Evolutionary conservation across 2,888 invertebrate species (phyloP).

Genomic region (Vesta saturnalis): DNA sequence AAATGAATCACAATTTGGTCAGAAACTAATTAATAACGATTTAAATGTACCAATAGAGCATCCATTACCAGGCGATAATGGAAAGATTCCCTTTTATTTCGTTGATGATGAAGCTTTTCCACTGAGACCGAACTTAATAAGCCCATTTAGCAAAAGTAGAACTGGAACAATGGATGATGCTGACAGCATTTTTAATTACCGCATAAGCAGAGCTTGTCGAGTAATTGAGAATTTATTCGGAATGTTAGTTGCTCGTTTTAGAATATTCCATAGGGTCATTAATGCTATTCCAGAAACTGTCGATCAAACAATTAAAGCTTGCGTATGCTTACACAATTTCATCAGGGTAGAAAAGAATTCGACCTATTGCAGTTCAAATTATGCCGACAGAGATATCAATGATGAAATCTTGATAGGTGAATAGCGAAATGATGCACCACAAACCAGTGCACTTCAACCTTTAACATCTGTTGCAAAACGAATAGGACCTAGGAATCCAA

Average conservation of each 20-base stretch:
- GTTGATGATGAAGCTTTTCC: constrained; percentile 34
- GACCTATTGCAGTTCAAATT: neutral
- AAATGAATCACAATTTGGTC: constrained; percentile 34
- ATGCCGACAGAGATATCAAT: constrained; percentile 2
- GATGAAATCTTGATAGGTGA: neutral
- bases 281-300: neutral
- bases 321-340: neutral
- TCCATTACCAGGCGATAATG: constrained; percentile 43
- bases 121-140: constrained; percentile 26
- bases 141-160: constrained; percentile 30
- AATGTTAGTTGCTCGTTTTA: constrained; percentile 35
- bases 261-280: constrained; percentile 29
- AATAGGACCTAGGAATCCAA: neutral
- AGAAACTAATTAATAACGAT: constrained; percentile 33
- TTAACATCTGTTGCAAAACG: neutral
- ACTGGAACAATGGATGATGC: neutral
- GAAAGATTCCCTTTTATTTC: constrained; percentile 46
- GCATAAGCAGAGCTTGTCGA: neutral
- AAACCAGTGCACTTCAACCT: neutral
- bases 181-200: constrained; percentile 5
- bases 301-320: neutral
- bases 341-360: neutral
- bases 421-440: neutral
- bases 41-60: constrained; percentile 44
- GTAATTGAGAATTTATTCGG: constrained; percentile 38